Conservation (phyloP, 2,113 vertebrate species). For the Himantopus leucocephalus region DNA sequence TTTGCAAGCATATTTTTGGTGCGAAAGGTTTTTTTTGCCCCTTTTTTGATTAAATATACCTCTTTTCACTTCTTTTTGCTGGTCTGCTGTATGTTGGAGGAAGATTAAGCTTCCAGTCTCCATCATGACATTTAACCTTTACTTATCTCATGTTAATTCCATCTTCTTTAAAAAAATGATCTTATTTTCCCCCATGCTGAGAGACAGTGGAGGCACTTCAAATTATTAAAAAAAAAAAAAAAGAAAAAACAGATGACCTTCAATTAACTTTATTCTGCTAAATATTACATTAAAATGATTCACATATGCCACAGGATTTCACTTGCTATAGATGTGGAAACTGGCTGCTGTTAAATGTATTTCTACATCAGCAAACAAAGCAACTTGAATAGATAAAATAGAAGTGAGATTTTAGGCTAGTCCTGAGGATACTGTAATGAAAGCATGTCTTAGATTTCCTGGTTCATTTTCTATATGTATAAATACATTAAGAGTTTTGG, state of each 20-base stretch:
- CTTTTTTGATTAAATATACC: background rate
- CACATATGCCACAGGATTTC: background rate
- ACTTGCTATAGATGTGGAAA: background rate
- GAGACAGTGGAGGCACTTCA: background rate
- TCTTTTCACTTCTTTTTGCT: background rate
- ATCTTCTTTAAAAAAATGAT: background rate
- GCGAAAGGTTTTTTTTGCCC: background rate
- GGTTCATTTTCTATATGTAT: background rate
- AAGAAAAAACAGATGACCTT: background rate
- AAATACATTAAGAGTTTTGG: background rate
- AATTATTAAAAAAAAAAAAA: background rate
- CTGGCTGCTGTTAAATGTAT: background rate
- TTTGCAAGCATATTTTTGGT: background rate
- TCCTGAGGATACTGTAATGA: background rate
- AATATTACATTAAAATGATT: background rate
- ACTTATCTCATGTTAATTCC: conserved; percentile 15
- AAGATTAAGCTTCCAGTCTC: background rate
- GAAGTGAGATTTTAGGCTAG: background rate
- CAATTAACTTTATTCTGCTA: conserved; percentile 1
- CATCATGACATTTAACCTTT: conserved; percentile 6
- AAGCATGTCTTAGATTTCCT: accelerated
- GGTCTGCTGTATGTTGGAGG: background rate
- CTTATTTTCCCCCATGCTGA: background rate
- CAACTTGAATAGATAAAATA: background rate
- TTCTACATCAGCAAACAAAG: background rate